Percentiles rank a stretch among this genome's conserved stretches.
Evolutionary conservation across 2,113 vertebrate species (phyloP).

Genomic region (Struthio camelus): DNA sequence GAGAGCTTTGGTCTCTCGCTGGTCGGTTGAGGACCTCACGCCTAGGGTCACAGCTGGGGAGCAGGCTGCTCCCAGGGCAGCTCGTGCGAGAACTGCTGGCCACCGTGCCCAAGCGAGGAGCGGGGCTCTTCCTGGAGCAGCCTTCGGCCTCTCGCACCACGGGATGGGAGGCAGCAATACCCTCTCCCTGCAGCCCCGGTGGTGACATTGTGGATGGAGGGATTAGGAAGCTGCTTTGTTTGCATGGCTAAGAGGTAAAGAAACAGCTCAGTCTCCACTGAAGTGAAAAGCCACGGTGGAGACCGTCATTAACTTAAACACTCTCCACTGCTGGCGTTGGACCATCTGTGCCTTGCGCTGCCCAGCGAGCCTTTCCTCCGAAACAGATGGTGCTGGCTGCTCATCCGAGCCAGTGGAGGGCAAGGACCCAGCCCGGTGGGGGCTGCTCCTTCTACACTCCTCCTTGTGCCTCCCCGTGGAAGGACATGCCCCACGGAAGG

Average conservation of each 20-base stretch:
- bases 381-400: background rate
- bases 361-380: background rate
- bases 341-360: background rate
- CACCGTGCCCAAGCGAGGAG: background rate
- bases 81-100: background rate
- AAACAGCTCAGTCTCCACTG: background rate
- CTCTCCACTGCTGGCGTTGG: fast-evolving
- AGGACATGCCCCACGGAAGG: fast-evolving
- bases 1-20: background rate
- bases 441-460: background rate
- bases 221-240: background rate
- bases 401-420: no score
- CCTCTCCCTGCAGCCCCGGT: background rate
- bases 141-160: background rate
- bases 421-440: no score
- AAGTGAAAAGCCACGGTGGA: background rate
- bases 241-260: background rate
- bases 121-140: background rate
- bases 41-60: background rate
- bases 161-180: no score
- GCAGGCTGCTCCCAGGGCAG: background rate
- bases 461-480: background rate
- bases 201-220: background rate
- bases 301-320: background rate
- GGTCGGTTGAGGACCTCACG: background rate